Conservation (phyloP, 1,140 invertebrate genomes). For the Pissodes strobi region DNA sequence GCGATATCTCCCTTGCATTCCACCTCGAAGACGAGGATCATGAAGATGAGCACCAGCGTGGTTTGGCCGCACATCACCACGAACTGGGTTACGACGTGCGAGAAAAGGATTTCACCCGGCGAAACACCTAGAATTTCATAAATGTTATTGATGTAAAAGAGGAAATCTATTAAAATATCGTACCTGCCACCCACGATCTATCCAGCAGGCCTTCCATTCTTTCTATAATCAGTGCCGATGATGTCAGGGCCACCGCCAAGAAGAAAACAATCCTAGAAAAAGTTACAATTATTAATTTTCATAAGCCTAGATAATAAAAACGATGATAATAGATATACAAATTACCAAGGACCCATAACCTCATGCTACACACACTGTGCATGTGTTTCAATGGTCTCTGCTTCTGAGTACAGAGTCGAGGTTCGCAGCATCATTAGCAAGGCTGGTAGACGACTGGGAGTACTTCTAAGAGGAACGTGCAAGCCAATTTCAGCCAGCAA, state of each 20-base stretch:
- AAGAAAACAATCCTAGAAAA: slow-evolving; percentile 86
- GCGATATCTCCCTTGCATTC: slow-evolving; percentile 83
- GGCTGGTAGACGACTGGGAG: too few relatives aligned
- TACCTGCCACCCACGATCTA: slow-evolving; percentile 76
- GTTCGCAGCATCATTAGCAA: too few relatives aligned
- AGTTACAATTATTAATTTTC: too few relatives aligned
- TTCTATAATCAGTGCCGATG: slow-evolving; percentile 88
- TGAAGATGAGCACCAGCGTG: slow-evolving; percentile 83
- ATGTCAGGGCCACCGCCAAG: slow-evolving; percentile 89
- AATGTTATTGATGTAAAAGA: neutral
- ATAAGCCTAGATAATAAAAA: too few relatives aligned
- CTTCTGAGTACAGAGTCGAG: too few relatives aligned
- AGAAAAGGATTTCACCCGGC: slow-evolving; percentile 87
- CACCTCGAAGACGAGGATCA: slow-evolving; percentile 87
- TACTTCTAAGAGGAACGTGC: too few relatives aligned
- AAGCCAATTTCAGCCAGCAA: too few relatives aligned
- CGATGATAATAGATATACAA: too few relatives aligned
- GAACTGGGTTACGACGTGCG: slow-evolving; percentile 91
- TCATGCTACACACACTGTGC: too few relatives aligned
- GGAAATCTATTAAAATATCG: neutral
- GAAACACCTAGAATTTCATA: slow-evolving; percentile 67
- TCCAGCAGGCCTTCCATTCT: slow-evolving; percentile 85
- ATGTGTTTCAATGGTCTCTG: too few relatives aligned
- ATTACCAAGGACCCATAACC: too few relatives aligned
- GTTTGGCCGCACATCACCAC: slow-evolving; percentile 93